Conservation (phyloP, 2,888 invertebrate species). For the Shargacucullia verbasci region DNA sequence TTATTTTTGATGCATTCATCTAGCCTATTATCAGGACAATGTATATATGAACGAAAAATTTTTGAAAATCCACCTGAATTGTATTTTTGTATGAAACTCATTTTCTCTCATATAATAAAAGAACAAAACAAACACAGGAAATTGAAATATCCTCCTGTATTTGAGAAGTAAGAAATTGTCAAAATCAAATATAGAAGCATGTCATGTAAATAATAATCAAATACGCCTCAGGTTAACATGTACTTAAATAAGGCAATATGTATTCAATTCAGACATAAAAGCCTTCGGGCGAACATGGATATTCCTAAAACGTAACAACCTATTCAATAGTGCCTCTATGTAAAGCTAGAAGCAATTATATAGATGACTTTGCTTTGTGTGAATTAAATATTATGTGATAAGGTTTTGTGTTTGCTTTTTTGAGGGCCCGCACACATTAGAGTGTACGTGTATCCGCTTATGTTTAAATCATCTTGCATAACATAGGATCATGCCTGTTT, state of each 20-base stretch:
- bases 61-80: no score
- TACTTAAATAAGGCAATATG: constrained; percentile 23
- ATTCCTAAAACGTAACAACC: constrained; percentile 13
- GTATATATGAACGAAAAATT: no score
- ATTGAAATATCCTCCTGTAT: neutral
- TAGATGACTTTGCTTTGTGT: constrained; percentile 17
- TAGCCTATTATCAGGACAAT: no score
- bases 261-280: constrained; percentile 37
- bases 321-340: constrained; percentile 2
- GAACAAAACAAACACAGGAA: neutral
- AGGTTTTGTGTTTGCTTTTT: constrained; percentile 15
- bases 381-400: constrained; percentile 27
- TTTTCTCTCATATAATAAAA: neutral
- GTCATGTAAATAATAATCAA: constrained; percentile 11
- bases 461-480: no score
- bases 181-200: neutral
- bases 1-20: no score
- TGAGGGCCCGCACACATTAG: neutral
- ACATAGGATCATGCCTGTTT: no score
- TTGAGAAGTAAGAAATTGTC: neutral
- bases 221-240: constrained; percentile 23
- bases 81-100: no score
- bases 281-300: constrained; percentile 15
- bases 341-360: constrained; percentile 30
- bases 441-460: no score